Percentiles rank a stretch among this genome's conserved stretches.
Conservation (phyloP, 2,797 vertebrate species). For the Lithobates pipiens region DNA sequence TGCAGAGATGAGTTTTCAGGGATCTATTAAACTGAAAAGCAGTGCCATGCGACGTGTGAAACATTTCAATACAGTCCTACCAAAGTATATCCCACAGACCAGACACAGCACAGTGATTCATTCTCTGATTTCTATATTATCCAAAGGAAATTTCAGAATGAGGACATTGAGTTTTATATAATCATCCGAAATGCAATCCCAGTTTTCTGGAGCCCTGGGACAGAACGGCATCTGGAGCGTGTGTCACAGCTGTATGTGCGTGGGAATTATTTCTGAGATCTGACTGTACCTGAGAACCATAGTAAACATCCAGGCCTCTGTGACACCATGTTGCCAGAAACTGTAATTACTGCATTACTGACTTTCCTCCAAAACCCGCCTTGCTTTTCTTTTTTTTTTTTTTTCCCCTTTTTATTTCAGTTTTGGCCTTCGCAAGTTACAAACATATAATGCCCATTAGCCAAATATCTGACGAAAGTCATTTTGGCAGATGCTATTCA, state of each 20-base stretch:
- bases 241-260: constrained; percentile 46
- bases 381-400: not conserved
- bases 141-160: constrained; percentile 18
- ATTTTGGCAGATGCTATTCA: not conserved
- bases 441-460: not conserved
- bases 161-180: constrained; percentile 51
- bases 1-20: too few species aligned
- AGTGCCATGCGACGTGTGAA: too few species aligned
- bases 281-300: constrained; percentile 5
- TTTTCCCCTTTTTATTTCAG: not conserved
- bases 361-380: not conserved
- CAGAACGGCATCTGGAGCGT: constrained; percentile 27
- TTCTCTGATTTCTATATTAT: not conserved
- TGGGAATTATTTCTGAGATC: constrained; percentile 32
- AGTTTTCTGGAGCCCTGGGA: constrained; percentile 31
- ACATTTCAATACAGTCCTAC: too few species aligned
- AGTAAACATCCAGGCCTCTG: constrained; percentile 22
- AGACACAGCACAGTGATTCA: constrained; percentile 29
- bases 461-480: not conserved
- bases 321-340: constrained; percentile 21
- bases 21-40: too few species aligned
- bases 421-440: not conserved
- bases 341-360: not conserved
- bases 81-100: not conserved
- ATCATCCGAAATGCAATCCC: constrained; percentile 49